These are phyloP conservation scores for Zaprionus obscuricornis DNA, from an alignment of 2,888 invertebrate genomes.

Conservation along the genomic window DNA sequence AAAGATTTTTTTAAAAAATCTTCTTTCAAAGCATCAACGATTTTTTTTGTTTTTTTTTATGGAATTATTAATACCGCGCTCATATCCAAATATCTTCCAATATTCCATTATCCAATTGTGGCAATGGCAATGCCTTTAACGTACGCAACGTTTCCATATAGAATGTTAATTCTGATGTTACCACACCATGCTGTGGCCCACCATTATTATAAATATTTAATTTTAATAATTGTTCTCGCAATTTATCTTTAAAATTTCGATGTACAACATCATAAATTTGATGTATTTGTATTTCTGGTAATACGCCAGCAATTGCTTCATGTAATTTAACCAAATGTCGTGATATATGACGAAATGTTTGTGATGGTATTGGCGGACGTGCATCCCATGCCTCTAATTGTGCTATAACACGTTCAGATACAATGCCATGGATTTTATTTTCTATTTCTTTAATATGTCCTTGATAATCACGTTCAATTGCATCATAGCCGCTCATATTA, in stretches of 20 bases:
- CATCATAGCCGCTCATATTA: conserved; percentile 86
- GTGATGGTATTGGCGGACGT: conserved; percentile 96
- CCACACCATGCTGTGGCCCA: conserved; percentile 97
- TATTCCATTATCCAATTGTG: conserved; percentile 88
- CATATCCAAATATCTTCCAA: conserved; percentile 91
- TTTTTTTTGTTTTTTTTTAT: too few species aligned
- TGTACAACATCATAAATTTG: conserved; percentile 91
- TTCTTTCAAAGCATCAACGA: too few species aligned
- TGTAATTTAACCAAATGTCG: conserved; percentile 95
- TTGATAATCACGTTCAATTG: conserved; percentile 90
- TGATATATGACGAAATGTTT: conserved; percentile 93
- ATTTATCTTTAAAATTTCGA: conserved; percentile 92
- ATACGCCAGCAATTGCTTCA: conserved; percentile 93
- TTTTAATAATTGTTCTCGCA: conserved; percentile 92
- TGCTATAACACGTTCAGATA: conserved; percentile 91
- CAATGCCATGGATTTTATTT: conserved; percentile 95
- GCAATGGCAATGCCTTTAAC: conserved; percentile 89
- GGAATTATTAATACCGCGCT: conserved; percentile 49
- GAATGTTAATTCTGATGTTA: conserved; percentile 96
- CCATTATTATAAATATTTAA: conserved; percentile 97
- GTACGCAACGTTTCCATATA: conserved; percentile 94
- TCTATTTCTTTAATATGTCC: conserved; percentile 97
- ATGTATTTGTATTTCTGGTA: conserved; percentile 91
- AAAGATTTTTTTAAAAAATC: too few species aligned
- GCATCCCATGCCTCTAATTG: conserved; percentile 96